These are phyloP conservation scores for Synodontis membranacea DNA, from an alignment of 2,113 vertebrate species.

Conservation along the genomic window DNA sequence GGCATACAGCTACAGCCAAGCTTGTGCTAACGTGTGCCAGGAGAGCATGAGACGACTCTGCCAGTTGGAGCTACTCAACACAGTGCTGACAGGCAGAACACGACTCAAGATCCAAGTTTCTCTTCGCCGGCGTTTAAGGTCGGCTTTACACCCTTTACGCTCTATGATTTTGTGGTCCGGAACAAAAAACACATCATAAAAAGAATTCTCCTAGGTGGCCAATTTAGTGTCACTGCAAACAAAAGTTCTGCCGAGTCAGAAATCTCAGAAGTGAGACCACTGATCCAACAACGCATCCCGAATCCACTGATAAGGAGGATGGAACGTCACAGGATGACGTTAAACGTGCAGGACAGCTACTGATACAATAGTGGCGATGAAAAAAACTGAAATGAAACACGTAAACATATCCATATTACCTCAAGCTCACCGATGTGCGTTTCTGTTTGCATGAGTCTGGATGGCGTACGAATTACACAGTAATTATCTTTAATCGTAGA, in stretches of 20 bases:
- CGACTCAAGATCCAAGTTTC: slow-evolving; percentile 9
- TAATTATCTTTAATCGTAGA: background rate
- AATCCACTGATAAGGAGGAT: background rate
- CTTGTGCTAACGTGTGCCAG: background rate
- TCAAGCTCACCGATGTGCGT: background rate
- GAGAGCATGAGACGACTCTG: slow-evolving; percentile 17
- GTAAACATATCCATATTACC: background rate
- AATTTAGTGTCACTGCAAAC: background rate
- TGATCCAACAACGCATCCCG: background rate
- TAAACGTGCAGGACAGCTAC: background rate
- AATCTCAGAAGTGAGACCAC: background rate
- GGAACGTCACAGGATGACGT: background rate
- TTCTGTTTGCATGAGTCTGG: background rate
- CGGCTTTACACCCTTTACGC: background rate
- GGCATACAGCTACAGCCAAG: slow-evolving; percentile 6
- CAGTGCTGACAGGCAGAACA: slow-evolving; percentile 42
- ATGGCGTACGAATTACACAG: background rate
- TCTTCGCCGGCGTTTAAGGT: background rate
- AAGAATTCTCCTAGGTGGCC: background rate
- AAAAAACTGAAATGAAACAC: background rate
- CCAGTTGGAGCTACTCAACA: slow-evolving; percentile 33
- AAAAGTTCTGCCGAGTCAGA: background rate
- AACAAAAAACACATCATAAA: background rate
- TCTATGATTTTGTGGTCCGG: background rate
- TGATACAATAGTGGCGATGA: background rate